These are phyloP conservation scores for Thunnus maccoyii DNA, from an alignment of 2,113 vertebrate species.

Conservation along the genomic window DNA sequence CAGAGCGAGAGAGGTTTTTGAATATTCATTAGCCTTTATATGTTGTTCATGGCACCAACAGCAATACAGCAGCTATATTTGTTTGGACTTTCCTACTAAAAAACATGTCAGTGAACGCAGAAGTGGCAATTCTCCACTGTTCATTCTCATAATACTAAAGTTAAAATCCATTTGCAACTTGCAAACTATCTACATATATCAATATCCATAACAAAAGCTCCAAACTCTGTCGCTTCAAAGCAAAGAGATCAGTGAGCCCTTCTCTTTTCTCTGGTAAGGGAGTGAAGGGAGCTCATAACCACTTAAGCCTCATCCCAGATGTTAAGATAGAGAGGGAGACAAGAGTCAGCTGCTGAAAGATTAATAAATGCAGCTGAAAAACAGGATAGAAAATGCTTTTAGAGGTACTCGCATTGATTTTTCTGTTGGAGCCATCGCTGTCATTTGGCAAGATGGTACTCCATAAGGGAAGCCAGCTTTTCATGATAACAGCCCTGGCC, in stretches of 20 bases:
- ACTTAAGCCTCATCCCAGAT: conserved; percentile 68
- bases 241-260: neutral
- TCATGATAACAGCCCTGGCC: conserved; percentile 62
- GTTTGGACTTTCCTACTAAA: conserved; percentile 3
- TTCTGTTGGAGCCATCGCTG: conserved; percentile 61
- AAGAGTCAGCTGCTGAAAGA: conserved; percentile 74
- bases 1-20: neutral
- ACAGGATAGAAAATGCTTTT: conserved; percentile 71
- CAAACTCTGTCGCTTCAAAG: neutral
- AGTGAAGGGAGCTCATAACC: conserved; percentile 21
- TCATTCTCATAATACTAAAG: neutral
- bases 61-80: neutral
- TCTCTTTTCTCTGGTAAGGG: neutral
- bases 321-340: conserved; percentile 62
- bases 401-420: conserved; percentile 74
- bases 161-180: conserved; percentile 2
- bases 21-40: conserved; percentile 28
- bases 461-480: conserved; percentile 50
- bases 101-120: conserved; percentile 6
- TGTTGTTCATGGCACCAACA: conserved; percentile 7
- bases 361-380: conserved; percentile 73
- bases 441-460: conserved; percentile 63
- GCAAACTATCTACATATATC: neutral
- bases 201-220: neutral
- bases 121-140: conserved; percentile 2